Evolutionary conservation across 53 echinoderm and acorn worm species (phyloP).

Genomic region (Echinarachnius parma): DNA sequence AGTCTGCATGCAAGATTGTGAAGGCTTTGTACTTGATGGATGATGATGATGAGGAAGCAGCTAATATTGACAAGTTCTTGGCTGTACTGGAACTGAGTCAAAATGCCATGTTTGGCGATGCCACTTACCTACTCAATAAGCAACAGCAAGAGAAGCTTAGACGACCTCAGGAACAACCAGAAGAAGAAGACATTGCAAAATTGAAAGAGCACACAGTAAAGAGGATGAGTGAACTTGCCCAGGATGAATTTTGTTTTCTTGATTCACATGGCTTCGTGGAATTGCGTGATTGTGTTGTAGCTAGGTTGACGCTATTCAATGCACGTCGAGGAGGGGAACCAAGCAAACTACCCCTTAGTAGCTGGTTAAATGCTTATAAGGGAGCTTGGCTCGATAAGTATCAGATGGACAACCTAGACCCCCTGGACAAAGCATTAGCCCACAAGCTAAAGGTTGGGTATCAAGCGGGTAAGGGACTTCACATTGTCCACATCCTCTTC

Average conservation of each 20-base stretch:
- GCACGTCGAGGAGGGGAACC: conserved; percentile 65
- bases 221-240: conserved; percentile 16
- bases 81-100: background rate
- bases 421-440: conserved; percentile 37
- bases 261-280: conserved; percentile 45
- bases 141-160: conserved; percentile 20
- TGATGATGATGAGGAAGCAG: background rate
- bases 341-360: conserved; percentile 32
- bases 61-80: background rate
- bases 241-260: conserved; percentile 20
- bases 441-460: conserved; percentile 25
- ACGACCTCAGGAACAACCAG: conserved; percentile 8
- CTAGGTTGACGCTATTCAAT: conserved; percentile 59
- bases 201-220: conserved; percentile 24
- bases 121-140: background rate
- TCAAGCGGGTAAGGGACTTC: conserved; percentile 54
- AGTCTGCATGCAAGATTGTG: conserved; percentile 48
- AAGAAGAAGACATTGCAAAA: conserved; percentile 12
- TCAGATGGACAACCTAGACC: conserved; percentile 40
- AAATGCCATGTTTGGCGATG: conserved; percentile 15
- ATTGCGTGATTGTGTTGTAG: conserved; percentile 39
- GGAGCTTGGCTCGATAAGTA: conserved; percentile 51
- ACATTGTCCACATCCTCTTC: conserved; percentile 54
- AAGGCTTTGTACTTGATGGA: conserved; percentile 46
- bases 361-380: conserved; percentile 53